Conservation (phyloP, 2,888 invertebrate genomes). For the Dynastes tityus region DNA sequence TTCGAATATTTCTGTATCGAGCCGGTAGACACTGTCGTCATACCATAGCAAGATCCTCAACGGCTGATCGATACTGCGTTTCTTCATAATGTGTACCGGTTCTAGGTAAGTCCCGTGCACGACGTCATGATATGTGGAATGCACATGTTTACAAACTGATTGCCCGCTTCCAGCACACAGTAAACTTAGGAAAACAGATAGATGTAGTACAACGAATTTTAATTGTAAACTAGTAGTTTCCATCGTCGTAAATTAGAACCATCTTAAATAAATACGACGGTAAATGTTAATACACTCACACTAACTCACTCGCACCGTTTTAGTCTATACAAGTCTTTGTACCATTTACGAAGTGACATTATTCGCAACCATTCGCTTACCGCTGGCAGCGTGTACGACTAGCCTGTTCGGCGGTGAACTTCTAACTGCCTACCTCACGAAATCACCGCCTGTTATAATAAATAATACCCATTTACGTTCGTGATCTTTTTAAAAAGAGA, state of each 20-base stretch:
- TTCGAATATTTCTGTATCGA: constrained; percentile 87
- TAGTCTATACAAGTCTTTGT: constrained; percentile 2
- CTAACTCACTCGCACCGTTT: neutral
- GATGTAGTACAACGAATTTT: constrained; percentile 59
- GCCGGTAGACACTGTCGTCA: constrained; percentile 90
- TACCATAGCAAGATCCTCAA: constrained; percentile 89
- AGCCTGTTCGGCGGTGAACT: constrained; percentile 14
- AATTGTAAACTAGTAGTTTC: constrained; percentile 62
- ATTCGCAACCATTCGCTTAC: constrained; percentile 42
- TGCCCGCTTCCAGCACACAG: constrained; percentile 53
- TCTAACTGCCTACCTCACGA: constrained; percentile 38
- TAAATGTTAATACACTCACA: constrained; percentile 10
- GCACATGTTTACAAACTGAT: constrained; percentile 59
- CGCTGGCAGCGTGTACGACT: constrained; percentile 22
- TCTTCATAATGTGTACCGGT: constrained; percentile 83
- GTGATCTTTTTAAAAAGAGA: constrained; percentile 38
- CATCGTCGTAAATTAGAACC: constrained; percentile 59
- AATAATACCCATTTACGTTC: constrained; percentile 27
- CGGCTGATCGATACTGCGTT: constrained; percentile 86
- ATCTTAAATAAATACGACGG: constrained; percentile 29
- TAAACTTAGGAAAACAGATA: constrained; percentile 54
- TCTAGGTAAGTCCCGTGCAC: constrained; percentile 88
- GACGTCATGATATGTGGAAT: constrained; percentile 59
- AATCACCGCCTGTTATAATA: constrained; percentile 33
- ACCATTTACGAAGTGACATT: constrained; percentile 35